phyloP scores from a whole-genome alignment of 2,113 vertebrate species.

The Anhinga anhinga region DNA sequence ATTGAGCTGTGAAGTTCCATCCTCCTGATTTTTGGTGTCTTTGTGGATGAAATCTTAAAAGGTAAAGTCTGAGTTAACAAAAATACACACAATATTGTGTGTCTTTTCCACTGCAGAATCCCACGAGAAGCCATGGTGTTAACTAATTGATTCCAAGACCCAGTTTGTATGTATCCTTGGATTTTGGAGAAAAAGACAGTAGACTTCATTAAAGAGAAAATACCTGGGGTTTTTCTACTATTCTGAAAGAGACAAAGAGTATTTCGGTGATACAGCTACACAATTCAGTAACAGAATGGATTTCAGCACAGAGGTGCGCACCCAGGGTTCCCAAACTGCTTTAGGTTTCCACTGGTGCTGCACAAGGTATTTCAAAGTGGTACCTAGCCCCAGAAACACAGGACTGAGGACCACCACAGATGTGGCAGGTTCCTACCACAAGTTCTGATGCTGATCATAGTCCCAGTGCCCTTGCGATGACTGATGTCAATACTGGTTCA shows the following conservation, averaged over 20 bases:
- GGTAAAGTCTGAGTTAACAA: neutral
- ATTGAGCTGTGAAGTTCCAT: neutral
- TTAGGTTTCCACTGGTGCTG: neutral
- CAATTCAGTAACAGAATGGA: neutral
- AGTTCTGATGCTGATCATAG: neutral
- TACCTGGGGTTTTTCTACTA: neutral
- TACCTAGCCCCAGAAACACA: neutral
- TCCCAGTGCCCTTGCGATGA: neutral
- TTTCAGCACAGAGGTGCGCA: neutral
- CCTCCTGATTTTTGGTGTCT: neutral
- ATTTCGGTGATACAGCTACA: neutral
- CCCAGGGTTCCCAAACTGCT: neutral
- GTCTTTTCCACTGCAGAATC: neutral
- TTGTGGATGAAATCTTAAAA: neutral
- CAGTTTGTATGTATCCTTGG: neutral
- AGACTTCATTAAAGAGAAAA: neutral
- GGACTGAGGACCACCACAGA: neutral
- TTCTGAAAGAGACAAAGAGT: neutral
- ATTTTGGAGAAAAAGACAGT: neutral
- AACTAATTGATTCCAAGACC: neutral
- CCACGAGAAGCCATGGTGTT: neutral
- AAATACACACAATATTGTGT: neutral
- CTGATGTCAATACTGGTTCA: neutral
- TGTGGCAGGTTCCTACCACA: neutral
- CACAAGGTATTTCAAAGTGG: neutral